Evolutionary conservation across 1,140 invertebrate genomes (phyloP), one percentile per base, ranked within the genome.

Genomic region (Thaumatotibia leucotreta): DNA sequence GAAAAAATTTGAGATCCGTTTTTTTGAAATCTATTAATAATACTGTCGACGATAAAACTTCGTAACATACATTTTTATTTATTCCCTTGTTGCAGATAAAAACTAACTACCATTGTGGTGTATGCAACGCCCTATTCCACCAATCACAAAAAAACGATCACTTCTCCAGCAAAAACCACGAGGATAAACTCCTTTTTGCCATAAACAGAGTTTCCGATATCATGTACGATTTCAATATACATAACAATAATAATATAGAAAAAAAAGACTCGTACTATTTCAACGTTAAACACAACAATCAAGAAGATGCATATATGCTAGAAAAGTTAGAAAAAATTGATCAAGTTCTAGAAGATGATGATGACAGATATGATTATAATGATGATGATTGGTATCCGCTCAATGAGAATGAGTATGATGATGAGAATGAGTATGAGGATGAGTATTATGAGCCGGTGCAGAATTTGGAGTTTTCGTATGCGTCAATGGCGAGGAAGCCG

Each of bases 121-220:
- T 79, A 0, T 79, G 75, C 23, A 77, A 79, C 32, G 27, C 58
- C 49, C 10, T 32, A 22, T 73, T 75, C 23, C 32, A 74, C 20
- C 49, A 31, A 20, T 14, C 65, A 1, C n/a, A 20, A 1, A 32
- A 66, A 1, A 29, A 64, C 8, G 20, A 69, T 8, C 77, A 79
- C 64, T 70, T 64, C 8, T 23, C 63, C 1, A 66, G 69, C 24
- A 62, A 68, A 61, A 10, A 9, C 8, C 77, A 79, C 23, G 70
- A 69, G 29, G 61, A 73, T 0, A 79, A 72, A 3, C 39, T 72
- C 4, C 11, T 70, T 0, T 63, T 24, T 2, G 68, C 76, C 1
- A 11, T 69, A 0, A 73, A 74, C 17, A 65, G 54, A 63, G 67
- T 45, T 0, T 64, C 67, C 0, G 72, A 78, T 17, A 63, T 72